A percentile compares a stretch with the other conserved stretches of the same genome.
Evolutionary conservation across 2,888 invertebrate species (phyloP).

Genomic region (Trimorus sp.): DNA sequence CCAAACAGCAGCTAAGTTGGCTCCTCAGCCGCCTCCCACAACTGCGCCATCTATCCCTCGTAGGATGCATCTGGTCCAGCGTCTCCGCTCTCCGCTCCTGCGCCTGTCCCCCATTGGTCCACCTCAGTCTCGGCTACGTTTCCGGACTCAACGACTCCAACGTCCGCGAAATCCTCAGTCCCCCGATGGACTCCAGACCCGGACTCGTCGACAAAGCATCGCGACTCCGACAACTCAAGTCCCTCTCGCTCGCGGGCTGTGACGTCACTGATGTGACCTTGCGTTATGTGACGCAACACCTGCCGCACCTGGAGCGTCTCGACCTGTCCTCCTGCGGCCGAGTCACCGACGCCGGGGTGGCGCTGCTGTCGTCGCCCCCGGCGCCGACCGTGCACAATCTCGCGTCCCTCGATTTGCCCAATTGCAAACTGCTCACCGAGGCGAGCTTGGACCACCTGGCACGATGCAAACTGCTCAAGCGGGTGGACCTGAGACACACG

Average conservation of each 20-base stretch:
- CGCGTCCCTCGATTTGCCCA: constrained; percentile 89
- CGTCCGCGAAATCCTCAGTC: constrained; percentile 91
- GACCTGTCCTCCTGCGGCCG: constrained; percentile 94
- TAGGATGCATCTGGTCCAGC: constrained; percentile 88
- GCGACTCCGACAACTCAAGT: constrained; percentile 89
- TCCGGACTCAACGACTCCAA: constrained; percentile 92
- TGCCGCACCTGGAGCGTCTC: constrained; percentile 88
- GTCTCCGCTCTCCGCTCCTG: constrained; percentile 91
- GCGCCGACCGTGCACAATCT: constrained; percentile 85
- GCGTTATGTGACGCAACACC: constrained; percentile 88
- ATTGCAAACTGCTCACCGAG: constrained; percentile 92
- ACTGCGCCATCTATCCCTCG: constrained; percentile 90
- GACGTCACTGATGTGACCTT: constrained; percentile 95
- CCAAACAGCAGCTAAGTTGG: constrained; percentile 95
- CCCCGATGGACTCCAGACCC: constrained; percentile 93
- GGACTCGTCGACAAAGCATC: constrained; percentile 88
- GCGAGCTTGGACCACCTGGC: constrained; percentile 90
- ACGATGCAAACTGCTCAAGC: constrained; percentile 87
- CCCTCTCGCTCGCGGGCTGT: constrained; percentile 91
- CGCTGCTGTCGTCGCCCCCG: constrained; percentile 90
- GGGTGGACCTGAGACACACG: constrained; percentile 90
- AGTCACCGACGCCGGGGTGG: constrained; percentile 94
- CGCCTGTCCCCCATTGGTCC: constrained; percentile 89
- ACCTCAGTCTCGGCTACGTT: constrained; percentile 93
- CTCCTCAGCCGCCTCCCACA: constrained; percentile 93